Conservation (phyloP, 2,797 vertebrate genomes). For the Acanthornis magna region DNA sequence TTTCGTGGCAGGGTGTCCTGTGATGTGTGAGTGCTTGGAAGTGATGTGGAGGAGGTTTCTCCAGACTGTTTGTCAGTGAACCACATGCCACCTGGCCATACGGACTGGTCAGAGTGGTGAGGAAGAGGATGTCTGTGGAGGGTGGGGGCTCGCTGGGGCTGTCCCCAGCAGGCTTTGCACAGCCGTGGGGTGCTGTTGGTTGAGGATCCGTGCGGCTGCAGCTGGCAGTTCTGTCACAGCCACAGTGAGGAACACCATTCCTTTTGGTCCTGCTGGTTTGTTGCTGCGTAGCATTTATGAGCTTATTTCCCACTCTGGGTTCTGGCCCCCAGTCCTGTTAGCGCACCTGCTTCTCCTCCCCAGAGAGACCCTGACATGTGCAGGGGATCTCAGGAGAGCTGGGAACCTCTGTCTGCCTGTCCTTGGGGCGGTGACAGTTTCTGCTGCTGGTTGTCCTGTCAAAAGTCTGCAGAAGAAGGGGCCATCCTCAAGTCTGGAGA, state of each 20-base stretch:
- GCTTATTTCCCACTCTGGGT: neutral
- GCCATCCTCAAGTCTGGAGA: neutral
- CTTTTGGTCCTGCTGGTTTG: neutral
- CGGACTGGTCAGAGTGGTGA: fast-evolving
- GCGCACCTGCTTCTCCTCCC: neutral
- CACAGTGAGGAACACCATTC: fast-evolving
- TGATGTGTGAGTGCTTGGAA: neutral
- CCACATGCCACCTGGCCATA: neutral
- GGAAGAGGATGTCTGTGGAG: neutral
- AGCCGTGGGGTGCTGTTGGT: neutral
- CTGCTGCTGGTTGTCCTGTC: neutral
- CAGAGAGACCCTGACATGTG: fast-evolving
- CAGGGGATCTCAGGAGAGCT: neutral
- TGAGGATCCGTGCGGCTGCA: neutral
- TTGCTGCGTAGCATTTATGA: neutral
- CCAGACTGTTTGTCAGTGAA: neutral
- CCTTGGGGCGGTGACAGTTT: neutral
- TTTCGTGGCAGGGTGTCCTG: neutral
- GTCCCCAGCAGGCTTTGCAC: fast-evolving
- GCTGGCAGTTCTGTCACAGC: neutral
- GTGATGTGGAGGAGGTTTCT: neutral
- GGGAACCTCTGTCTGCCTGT: neutral
- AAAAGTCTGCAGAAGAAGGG: neutral
- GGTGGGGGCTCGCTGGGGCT: fast-evolving
- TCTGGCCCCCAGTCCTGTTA: neutral